Evolutionary conservation across 1,140 invertebrate species (phyloP).

Genomic region (Formica selysi): DNA sequence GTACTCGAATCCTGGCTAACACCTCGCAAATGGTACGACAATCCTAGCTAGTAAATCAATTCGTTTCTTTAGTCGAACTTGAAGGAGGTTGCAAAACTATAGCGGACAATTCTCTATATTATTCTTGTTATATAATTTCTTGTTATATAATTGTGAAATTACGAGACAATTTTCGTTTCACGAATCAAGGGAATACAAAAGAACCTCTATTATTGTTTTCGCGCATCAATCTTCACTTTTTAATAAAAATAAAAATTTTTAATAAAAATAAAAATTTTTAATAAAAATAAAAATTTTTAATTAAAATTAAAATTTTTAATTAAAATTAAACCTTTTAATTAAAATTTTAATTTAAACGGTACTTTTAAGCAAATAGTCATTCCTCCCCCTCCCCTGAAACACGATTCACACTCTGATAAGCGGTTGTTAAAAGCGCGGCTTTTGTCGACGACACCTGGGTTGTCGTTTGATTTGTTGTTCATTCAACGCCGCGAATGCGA

Average conservation of each 20-base stretch:
- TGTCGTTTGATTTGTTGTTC: constrained; percentile 19
- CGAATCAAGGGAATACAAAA: not conserved
- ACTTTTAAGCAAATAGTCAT: not conserved
- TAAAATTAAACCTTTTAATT: not conserved
- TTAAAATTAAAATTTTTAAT: too few species aligned
- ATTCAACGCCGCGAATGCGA: constrained; percentile 12
- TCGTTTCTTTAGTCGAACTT: not conserved
- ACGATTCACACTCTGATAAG: not conserved
- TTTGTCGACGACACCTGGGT: not conserved
- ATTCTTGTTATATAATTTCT: not conserved
- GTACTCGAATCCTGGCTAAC: not conserved
- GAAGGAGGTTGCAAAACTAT: too few species aligned
- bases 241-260: too few species aligned
- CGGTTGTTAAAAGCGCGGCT: not conserved
- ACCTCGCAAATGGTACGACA: constrained; percentile 54
- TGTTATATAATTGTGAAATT: not conserved
- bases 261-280: too few species aligned
- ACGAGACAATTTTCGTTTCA: not conserved
- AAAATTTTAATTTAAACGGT: too few species aligned
- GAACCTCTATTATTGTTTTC: not conserved
- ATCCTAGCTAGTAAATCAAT: not conserved
- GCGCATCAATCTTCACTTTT: not conserved
- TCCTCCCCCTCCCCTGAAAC: not conserved
- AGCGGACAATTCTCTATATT: not conserved
- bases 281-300: too few species aligned